phyloP scores from a whole-genome alignment of 2,888 invertebrate species.

The Acrobasis suavella region DNA sequence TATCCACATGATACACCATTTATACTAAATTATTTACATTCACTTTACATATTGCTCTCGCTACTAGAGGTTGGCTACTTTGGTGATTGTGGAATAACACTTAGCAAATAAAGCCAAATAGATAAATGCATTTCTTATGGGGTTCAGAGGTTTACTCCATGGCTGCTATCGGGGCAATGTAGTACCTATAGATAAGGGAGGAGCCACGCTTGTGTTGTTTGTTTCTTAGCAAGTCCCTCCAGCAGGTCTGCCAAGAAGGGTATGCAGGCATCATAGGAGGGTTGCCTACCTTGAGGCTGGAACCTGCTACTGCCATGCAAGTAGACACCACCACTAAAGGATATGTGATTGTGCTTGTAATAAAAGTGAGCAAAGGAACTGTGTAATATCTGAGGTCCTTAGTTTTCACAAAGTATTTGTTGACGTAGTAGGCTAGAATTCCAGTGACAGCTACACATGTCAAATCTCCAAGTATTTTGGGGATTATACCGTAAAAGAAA shows the following conservation, averaged over 20 bases:
- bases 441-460: conserved; percentile 90
- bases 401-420: conserved; percentile 90
- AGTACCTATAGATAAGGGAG: conserved; percentile 90
- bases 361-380: conserved; percentile 84
- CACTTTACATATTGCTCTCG: conserved; percentile 60
- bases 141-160: conserved; percentile 56
- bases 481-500: conserved; percentile 93
- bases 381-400: conserved; percentile 84
- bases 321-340: conserved; percentile 95
- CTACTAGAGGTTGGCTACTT: conserved; percentile 66
- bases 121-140: conserved; percentile 68
- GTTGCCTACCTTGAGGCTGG: conserved; percentile 89
- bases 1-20: conserved; percentile 73
- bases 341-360: conserved; percentile 93
- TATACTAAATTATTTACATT: conserved; percentile 78
- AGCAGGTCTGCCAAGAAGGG: conserved; percentile 91
- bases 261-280: conserved; percentile 94
- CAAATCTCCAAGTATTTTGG: conserved; percentile 92
- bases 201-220: conserved; percentile 94
- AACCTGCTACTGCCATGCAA: conserved; percentile 93
- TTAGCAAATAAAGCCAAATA: conserved; percentile 74
- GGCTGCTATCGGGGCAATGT: conserved; percentile 74
- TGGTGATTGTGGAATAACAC: conserved; percentile 78
- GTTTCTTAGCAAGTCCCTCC: conserved; percentile 87
- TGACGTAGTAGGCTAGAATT: conserved; percentile 88